Evolutionary conservation across 1,140 invertebrate species (phyloP).

Genomic region (Leucophenga varia): DNA sequence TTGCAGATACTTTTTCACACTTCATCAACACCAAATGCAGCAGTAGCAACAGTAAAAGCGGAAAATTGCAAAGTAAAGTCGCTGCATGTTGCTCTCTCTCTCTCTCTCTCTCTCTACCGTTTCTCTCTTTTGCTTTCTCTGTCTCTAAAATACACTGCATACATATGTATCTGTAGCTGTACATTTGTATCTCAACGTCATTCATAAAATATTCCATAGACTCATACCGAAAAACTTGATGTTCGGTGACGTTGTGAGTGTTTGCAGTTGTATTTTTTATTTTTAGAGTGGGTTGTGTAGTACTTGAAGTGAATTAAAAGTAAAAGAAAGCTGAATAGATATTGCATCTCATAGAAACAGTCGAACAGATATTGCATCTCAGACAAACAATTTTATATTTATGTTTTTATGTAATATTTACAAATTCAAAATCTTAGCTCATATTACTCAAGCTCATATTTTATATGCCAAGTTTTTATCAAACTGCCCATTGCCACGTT

Average conservation of each 20-base stretch:
- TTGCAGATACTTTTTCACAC: constrained; percentile 13
- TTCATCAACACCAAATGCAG: constrained; percentile 15
- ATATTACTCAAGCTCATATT: too few relatives aligned
- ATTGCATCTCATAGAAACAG: too few relatives aligned
- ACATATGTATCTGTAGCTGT: too few relatives aligned
- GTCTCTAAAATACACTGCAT: too few relatives aligned
- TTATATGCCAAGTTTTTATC: too few relatives aligned
- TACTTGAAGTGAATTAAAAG: too few relatives aligned
- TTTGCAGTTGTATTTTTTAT: constrained; percentile 15
- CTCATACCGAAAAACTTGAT: constrained; percentile 18
- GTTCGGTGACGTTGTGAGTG: background rate
- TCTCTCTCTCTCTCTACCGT: too few relatives aligned
- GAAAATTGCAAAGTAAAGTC: constrained; percentile 9
- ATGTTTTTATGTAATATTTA: too few relatives aligned
- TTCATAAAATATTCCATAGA: constrained; percentile 45
- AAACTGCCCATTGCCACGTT: too few relatives aligned
- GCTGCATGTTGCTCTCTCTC: constrained; percentile 8
- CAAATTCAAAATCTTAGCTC: too few relatives aligned
- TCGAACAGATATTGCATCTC: constrained; percentile 8
- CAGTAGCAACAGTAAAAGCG: constrained; percentile 29
- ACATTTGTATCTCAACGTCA: constrained; percentile 27
- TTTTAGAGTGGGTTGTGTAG: constrained; percentile 27
- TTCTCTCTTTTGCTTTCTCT: too few relatives aligned
- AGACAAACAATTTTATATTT: background rate
- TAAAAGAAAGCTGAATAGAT: too few relatives aligned